Evolutionary conservation across 2,888 invertebrate species (phyloP).

Genomic region (Halocaridina rubra): DNA sequence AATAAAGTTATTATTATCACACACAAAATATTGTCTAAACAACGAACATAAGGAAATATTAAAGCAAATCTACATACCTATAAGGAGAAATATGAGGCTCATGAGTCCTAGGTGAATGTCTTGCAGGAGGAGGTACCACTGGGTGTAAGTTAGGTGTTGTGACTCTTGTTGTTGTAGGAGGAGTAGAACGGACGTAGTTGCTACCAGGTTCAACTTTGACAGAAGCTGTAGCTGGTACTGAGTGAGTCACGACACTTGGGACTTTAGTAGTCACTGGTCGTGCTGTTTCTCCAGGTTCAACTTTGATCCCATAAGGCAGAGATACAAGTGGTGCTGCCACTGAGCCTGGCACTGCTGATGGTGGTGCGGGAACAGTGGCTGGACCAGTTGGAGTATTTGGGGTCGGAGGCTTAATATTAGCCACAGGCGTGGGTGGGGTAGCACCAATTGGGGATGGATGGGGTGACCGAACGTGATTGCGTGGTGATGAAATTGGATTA

Average conservation of each 20-base stretch:
- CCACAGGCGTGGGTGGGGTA: slow-evolving; percentile 19
- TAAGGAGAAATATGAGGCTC: slow-evolving; percentile 48
- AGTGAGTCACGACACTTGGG: slow-evolving; percentile 1
- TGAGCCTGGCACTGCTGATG: slow-evolving; percentile 24
- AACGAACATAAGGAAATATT: no score
- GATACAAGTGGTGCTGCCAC: slow-evolving; percentile 10
- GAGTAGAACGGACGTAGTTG: slow-evolving; percentile 45
- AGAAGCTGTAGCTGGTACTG: slow-evolving; percentile 48
- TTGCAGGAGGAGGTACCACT: slow-evolving; percentile 18
- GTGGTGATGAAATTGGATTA: slow-evolving; percentile 43
- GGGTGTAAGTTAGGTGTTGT: slow-evolving; percentile 37
- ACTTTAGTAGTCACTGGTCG: slow-evolving; percentile 18
- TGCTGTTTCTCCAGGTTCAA: slow-evolving; percentile 42
- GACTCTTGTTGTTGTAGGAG: slow-evolving; percentile 39
- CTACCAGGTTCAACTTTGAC: slow-evolving; percentile 51
- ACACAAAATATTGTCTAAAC: no score
- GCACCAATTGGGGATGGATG: slow-evolving; percentile 42
- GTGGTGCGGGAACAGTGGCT: slow-evolving; percentile 3
- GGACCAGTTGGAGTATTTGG: slow-evolving; percentile 15
- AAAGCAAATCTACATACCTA: slow-evolving; percentile 27
- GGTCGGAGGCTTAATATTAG: slow-evolving; percentile 42
- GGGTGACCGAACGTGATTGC: slow-evolving; percentile 52
- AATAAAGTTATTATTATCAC: not conserved
- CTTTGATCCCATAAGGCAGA: slow-evolving; percentile 46
- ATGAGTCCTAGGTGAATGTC: slow-evolving; percentile 52